Evolutionary conservation across 2,797 vertebrate species (phyloP).

Genomic region (Sebastes wilsoni): DNA sequence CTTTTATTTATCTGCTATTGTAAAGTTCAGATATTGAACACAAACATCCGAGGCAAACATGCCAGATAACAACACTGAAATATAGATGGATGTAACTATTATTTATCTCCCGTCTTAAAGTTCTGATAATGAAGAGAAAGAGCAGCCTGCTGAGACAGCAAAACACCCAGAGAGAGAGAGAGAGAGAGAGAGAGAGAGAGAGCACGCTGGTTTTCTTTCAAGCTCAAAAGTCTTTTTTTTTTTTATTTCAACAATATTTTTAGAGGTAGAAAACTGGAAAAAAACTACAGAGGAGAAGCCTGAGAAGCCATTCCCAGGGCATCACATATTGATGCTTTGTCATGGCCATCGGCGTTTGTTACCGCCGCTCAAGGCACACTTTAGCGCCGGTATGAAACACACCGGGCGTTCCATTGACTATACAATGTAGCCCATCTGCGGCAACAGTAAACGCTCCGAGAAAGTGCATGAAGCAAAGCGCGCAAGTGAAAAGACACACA

Average conservation of each 20-base stretch:
- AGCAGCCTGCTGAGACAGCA: not conserved
- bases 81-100: not conserved
- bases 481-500: no score
- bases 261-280: not conserved
- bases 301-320: no score
- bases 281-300: not conserved
- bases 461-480: no score
- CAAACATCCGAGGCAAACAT: not conserved
- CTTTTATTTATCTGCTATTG: not conserved
- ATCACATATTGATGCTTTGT: no score
- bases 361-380: no score
- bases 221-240: not conserved
- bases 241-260: not conserved
- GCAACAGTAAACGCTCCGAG: no score
- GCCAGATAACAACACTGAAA: not conserved
- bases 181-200: not conserved
- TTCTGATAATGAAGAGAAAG: not conserved
- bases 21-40: not conserved
- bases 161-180: not conserved
- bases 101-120: not conserved
- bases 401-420: no score
- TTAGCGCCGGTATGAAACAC: no score
- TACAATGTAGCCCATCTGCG: no score
- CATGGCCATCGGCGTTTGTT: no score
- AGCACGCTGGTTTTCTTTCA: not conserved